Conservation (phyloP, 2,888 invertebrate genomes). For the Dolichomitus sp. region DNA sequence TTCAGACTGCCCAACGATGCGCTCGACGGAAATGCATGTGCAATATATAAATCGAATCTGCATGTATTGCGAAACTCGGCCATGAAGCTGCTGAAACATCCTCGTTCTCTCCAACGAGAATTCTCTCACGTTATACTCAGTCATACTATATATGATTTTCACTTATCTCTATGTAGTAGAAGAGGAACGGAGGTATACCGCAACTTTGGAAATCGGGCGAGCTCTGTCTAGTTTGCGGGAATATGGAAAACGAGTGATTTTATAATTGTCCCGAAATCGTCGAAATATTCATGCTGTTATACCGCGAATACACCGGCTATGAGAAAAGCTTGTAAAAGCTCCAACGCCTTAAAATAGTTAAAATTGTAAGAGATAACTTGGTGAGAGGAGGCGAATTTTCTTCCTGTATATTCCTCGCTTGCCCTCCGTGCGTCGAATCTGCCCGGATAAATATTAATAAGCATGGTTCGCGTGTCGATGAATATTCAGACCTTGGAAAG, state of each 20-base stretch:
- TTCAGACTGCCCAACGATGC: slow-evolving; percentile 16
- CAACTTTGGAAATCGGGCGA: slow-evolving; percentile 11
- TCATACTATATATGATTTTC: slow-evolving; percentile 33
- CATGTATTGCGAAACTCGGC: slow-evolving; percentile 55
- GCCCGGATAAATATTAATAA: slow-evolving; percentile 77
- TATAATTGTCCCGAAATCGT: slow-evolving; percentile 34
- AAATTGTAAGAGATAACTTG: slow-evolving; percentile 50
- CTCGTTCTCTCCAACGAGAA: slow-evolving; percentile 5
- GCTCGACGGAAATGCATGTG: slow-evolving; percentile 46
- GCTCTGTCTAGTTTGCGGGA: slow-evolving; percentile 19
- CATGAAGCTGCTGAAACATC: slow-evolving; percentile 36
- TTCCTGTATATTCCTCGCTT: slow-evolving; percentile 58
- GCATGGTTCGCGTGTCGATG: slow-evolving; percentile 74
- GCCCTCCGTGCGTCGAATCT: slow-evolving; percentile 67
- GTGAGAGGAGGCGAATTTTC: slow-evolving; percentile 20
- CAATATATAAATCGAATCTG: slow-evolving; percentile 61
- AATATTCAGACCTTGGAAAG: slow-evolving; percentile 73
- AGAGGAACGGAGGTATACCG: slow-evolving; percentile 6
- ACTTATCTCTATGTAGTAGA: slow-evolving; percentile 11
- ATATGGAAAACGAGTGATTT: slow-evolving; percentile 43
- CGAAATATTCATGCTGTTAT: slow-evolving; percentile 36
- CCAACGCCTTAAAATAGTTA: slow-evolving; percentile 52
- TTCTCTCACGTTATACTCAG: background rate
- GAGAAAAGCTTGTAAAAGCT: slow-evolving; percentile 51
- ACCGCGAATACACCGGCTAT: background rate